Evolutionary conservation across 2,113 vertebrate genomes (phyloP), one percentile per base, ranked within the genome.

Genomic region (Rattus norvegicus): DNA sequence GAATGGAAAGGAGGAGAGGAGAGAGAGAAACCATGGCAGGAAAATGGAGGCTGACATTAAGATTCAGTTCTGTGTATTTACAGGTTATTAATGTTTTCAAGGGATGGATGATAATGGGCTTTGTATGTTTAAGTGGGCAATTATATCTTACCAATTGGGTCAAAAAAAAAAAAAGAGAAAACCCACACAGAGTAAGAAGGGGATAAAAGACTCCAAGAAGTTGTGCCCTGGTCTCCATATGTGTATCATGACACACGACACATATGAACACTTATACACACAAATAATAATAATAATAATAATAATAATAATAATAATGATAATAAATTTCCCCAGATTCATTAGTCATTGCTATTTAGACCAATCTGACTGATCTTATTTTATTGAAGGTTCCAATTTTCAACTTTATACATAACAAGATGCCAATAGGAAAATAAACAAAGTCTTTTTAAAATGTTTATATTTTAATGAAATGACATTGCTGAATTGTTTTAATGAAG

Each of bases 351-450:
- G 20, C 43, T 63, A 12, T 90, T 79, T 88, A 49, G 49, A 63
- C 59, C 47, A 80, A 28, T 26, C 2, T 65, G 26, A 11, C 13
- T 56, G 28, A 70, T 80, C 20, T 72, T 43, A 93, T 87, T 87
- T 92, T 76, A 95, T 26, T 77, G 52, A 77, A 88, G 16, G 16
- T 72, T 93, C 88, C 84, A 26, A 13, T 93, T 36, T n/a, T 49
- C 65, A 91, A 33, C 39, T 33, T 96, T 30, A 69, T 43, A 69
- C 56, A 79, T 39, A 80, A 83, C 43, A 73, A 43, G 70, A 84
- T 20, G 4, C 92, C 93, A 97, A 96, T 83, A 56, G 61, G 8
- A 92, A 86, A 92, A 33, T 72, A 87, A 90, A 22, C 65, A 28
- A 83, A 85, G 11, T 28, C 9, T 87, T 33, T 83, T 81, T 73